phyloP scores from a whole-genome alignment of 2,888 invertebrate species.

The Lacanobia wlatinum region DNA sequence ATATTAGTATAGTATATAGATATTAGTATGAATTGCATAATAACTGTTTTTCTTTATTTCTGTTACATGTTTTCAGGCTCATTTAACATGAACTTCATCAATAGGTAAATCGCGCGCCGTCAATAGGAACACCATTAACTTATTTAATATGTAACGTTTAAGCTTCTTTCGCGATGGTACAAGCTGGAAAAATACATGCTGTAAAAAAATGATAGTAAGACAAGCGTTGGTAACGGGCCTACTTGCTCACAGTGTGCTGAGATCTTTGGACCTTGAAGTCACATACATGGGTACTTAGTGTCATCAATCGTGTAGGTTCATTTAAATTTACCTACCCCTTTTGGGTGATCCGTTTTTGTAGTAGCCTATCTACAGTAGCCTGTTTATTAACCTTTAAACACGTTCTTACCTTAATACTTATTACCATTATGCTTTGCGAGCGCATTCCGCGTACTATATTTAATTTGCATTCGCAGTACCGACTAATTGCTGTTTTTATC shows the following conservation, averaged over 20 bases:
- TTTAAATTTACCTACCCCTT: not conserved
- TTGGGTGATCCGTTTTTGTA: constrained; percentile 10
- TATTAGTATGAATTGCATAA: no score
- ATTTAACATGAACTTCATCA: no score
- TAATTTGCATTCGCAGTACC: constrained; percentile 56
- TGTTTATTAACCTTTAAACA: constrained; percentile 34
- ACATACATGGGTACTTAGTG: not conserved
- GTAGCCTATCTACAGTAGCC: not conserved
- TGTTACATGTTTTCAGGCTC: no score
- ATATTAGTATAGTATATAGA: no score
- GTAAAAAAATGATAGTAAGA: not conserved
- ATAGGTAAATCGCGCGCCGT: no score
- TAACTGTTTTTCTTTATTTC: no score
- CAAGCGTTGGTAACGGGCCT: not conserved
- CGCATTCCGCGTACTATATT: constrained; percentile 20
- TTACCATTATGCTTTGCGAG: constrained; percentile 15
- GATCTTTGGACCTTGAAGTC: not conserved
- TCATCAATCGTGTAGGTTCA: not conserved
- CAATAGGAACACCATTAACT: no score
- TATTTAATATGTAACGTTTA: no score
- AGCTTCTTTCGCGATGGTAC: no score
- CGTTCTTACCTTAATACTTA: constrained; percentile 25
- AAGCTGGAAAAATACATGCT: no score
- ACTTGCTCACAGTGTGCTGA: not conserved
- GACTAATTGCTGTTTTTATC: constrained; percentile 55